A percentile compares a stretch with the other conserved stretches of the same genome.
phyloP scores from a whole-genome alignment of 2,113 vertebrate species.

The Plestiodon gilberti region DNA sequence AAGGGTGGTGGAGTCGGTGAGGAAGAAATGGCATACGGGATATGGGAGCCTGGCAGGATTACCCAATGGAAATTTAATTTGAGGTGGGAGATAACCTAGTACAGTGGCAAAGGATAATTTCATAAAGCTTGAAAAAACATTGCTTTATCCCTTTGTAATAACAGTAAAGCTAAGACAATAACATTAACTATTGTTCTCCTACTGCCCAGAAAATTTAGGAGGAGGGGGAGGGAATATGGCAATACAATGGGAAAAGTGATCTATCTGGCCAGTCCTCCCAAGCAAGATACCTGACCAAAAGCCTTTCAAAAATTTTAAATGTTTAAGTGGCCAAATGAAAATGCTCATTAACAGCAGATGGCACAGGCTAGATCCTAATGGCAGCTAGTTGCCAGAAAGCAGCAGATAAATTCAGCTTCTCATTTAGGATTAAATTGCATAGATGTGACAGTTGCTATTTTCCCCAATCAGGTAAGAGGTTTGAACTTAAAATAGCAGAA shows the following conservation, averaged over 20 bases:
- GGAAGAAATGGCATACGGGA: too few relatives aligned
- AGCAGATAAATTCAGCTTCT: slow-evolving; percentile 27
- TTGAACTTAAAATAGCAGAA: slow-evolving; percentile 34
- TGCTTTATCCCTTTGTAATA: neutral
- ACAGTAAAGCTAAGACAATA: neutral
- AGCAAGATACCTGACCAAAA: neutral
- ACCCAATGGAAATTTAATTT: neutral
- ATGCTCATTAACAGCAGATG: slow-evolving; percentile 27
- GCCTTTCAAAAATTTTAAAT: neutral
- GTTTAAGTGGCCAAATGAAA: slow-evolving; percentile 46
- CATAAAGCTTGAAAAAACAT: neutral
- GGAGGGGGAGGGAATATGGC: neutral
- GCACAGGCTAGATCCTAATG: slow-evolving; percentile 3
- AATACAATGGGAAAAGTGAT: neutral
- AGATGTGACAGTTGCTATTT: slow-evolving; percentile 1
- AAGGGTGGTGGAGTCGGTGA: neutral
- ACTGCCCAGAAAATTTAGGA: neutral
- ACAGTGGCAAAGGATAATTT: neutral
- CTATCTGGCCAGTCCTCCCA: neutral
- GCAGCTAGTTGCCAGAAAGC: slow-evolving; percentile 18
- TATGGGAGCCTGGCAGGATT: neutral
- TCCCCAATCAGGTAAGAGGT: slow-evolving; percentile 30
- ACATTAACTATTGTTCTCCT: neutral
- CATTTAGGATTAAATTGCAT: slow-evolving; percentile 15
- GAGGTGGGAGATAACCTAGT: neutral